Evolutionary conservation across 2,888 invertebrate genomes (phyloP), one percentile per base, ranked within the genome.

Genomic region (Timema podura): DNA sequence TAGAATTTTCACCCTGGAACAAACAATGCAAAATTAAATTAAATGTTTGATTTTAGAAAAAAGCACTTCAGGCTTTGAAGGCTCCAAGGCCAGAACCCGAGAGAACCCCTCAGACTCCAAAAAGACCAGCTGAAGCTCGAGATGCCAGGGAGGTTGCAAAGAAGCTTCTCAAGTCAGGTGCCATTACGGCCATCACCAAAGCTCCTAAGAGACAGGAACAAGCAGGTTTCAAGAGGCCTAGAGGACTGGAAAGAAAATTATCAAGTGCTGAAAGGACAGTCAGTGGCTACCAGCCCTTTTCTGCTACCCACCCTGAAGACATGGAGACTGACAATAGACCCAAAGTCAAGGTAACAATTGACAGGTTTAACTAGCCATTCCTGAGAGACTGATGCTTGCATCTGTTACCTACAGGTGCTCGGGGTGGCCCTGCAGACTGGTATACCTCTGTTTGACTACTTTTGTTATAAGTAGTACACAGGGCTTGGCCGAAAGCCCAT

Each of bases 61-160:
- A 92, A 79, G 91, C 91, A 0, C 78, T 93, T 15, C 91, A 91
- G 80, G 89, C 89, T 11, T 81, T 91, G 71, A 91, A 91, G 81
- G 89, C 95, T 0, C 95, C 96, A 0, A 95, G 95, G 81, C 93
- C 91, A 74, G 96, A 96, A 79, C 91, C 92, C 0, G 95, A 95
- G 78, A 91, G 93, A 76, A 81, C 83, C 10, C 91, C 92, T 1
- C 86, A 91, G 69, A 85, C 79, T 5, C 89, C 91, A 0, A 96
- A 96, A 80, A 86, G 95, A 44, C 92, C 93, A 0, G 90, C 93
- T 6, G 95, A 95, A 82, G 94, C 93, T 0, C 86, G 95, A 70
- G 96, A 96, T 85, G 96, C 97, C 5, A 89, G 95, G 64, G 96
- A 97, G 84, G 93, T 96, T 46, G 97, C 96, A 0, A 92, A 96